Evolutionary conservation across 2,113 vertebrate species (phyloP).

Genomic region (Lophius piscatorius): DNA sequence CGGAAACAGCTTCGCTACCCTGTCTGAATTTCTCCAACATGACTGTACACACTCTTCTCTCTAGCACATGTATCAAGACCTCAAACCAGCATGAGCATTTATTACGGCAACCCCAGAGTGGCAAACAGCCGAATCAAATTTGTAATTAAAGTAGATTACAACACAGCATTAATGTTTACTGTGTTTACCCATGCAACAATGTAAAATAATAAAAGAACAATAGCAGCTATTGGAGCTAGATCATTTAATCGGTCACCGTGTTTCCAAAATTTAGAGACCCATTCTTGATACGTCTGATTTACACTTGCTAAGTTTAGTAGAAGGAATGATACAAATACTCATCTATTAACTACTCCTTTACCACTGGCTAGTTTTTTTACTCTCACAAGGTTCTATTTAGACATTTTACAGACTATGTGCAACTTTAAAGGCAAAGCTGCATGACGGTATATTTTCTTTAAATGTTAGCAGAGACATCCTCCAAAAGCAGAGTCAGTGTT

Average conservation of each 20-base stretch:
- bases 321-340: constrained; percentile 10
- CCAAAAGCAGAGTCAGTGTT: constrained; percentile 38
- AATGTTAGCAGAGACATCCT: constrained; percentile 39
- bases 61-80: neutral
- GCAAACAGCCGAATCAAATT: neutral
- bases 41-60: neutral
- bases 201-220: neutral
- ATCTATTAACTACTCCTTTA: too few relatives aligned
- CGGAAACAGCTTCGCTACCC: neutral
- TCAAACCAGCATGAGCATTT: neutral
- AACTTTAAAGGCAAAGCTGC: neutral
- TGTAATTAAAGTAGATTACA: neutral
- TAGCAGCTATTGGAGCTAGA: neutral
- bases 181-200: too few relatives aligned
- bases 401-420: neutral
- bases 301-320: too few relatives aligned
- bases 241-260: neutral
- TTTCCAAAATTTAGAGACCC: neutral
- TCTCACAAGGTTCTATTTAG: constrained; percentile 5
- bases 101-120: neutral
- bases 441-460: neutral
- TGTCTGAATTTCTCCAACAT: neutral
- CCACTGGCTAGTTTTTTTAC: too few relatives aligned
- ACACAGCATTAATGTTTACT: neutral
- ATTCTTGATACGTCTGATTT: neutral